phyloP scores from a whole-genome alignment of 1,140 invertebrate species.

The Sweltsa coloradensis region DNA sequence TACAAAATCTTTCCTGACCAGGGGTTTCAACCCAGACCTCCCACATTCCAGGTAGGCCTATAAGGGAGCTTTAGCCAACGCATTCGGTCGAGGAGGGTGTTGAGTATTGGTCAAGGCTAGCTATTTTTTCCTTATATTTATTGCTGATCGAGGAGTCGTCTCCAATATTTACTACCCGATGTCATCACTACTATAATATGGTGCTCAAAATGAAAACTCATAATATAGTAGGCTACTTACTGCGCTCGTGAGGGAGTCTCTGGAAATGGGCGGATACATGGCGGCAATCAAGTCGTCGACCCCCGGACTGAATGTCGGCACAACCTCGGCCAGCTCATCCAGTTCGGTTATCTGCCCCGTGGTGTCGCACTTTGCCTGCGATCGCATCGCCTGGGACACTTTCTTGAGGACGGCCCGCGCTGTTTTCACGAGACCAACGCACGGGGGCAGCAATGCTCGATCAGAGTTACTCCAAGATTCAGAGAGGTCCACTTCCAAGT shows the following conservation, averaged over 20 bases:
- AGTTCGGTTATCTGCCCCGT: slow-evolving; percentile 22
- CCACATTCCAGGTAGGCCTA: no score
- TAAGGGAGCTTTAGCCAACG: no score
- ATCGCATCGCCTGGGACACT: slow-evolving; percentile 17
- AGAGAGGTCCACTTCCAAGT: slow-evolving; percentile 6
- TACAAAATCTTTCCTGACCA: no score
- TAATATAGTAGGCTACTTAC: no score
- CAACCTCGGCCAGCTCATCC: slow-evolving; percentile 22
- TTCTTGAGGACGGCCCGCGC: slow-evolving; percentile 25
- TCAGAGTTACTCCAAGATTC: slow-evolving; percentile 25
- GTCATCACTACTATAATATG: no score
- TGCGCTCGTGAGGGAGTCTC: slow-evolving; percentile 17
- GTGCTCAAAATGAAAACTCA: no score
- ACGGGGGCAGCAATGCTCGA: slow-evolving; percentile 22
- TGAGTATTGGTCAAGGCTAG: no score
- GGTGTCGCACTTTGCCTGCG: slow-evolving; percentile 20
- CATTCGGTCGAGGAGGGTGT: no score
- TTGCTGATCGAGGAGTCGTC: no score
- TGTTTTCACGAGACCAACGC: slow-evolving; percentile 26
- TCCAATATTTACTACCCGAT: no score
- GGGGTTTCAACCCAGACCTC: no score
- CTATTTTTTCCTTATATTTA: no score
- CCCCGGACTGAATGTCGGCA: slow-evolving; percentile 23
- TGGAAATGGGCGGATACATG: slow-evolving; percentile 26
- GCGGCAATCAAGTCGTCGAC: slow-evolving; percentile 27